Percentiles rank a stretch among this genome's conserved stretches.
Conservation (phyloP, 2,797 vertebrate species). For the Cryptoprocta ferox region DNA sequence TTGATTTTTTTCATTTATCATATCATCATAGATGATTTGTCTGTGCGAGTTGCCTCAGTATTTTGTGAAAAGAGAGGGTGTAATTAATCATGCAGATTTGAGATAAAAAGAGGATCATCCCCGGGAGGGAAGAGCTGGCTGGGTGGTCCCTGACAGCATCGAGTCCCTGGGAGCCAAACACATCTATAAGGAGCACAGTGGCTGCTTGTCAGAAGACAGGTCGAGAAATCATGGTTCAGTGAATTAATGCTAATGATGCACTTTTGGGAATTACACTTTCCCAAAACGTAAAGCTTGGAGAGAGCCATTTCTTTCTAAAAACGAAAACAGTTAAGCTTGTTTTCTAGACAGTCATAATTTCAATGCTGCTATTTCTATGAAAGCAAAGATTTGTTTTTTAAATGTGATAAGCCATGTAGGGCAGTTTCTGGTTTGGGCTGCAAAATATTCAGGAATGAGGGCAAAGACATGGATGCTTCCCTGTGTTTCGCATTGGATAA, state of each 20-base stretch:
- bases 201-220: background rate
- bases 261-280: background rate
- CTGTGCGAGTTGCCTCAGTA: background rate
- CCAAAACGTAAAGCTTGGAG: background rate
- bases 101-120: background rate
- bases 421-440: background rate
- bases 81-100: background rate
- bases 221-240: background rate
- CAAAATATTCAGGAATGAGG: background rate
- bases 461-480: background rate
- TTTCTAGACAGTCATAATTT: background rate
- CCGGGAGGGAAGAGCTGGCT: too few relatives aligned
- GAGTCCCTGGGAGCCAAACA: rapidly evolving
- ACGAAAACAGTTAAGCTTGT: background rate
- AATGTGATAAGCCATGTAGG: background rate
- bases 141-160: background rate
- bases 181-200: rapidly evolving
- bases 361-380: background rate
- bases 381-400: background rate
- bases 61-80: background rate
- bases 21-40: background rate
- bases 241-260: background rate
- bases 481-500: background rate
- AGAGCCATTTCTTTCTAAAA: background rate
- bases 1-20: background rate